phyloP scores from a whole-genome alignment of 2,888 invertebrate genomes.

The Trilocha varians region DNA sequence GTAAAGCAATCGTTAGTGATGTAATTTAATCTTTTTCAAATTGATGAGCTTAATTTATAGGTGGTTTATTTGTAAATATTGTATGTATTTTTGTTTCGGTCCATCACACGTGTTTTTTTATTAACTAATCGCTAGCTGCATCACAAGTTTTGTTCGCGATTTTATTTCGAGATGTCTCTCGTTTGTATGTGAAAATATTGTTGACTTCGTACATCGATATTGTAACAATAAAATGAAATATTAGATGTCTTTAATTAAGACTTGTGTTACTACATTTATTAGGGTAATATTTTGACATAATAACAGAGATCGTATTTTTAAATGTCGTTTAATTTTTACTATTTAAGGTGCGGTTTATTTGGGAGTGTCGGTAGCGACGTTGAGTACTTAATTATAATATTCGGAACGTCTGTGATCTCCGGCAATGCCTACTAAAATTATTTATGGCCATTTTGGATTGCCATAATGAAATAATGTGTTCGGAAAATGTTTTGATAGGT shows the following conservation, averaged over 20 bases:
- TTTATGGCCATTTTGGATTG: conserved; percentile 29
- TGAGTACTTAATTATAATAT: conserved; percentile 28
- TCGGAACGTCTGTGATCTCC: conserved; percentile 41
- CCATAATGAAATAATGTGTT: conserved; percentile 24
- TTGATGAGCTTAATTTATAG: conserved; percentile 63
- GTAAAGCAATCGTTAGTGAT: conserved; percentile 47
- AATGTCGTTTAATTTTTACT: background rate
- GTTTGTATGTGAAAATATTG: background rate
- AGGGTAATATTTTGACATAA: background rate
- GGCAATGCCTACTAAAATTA: conserved; percentile 19
- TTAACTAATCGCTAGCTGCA: conserved; percentile 25
- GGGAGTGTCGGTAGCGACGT: conserved; percentile 6
- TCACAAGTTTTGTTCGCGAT: conserved; percentile 15
- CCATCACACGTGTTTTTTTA: conserved; percentile 34
- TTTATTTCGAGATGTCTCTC: conserved; percentile 1
- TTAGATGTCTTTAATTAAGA: background rate
- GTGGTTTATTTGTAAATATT: conserved; percentile 65
- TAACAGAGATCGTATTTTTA: background rate
- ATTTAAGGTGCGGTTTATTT: background rate
- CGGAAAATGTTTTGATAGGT: background rate
- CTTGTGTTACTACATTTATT: background rate
- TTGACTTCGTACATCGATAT: background rate
- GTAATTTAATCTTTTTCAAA: conserved; percentile 52
- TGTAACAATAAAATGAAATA: background rate
- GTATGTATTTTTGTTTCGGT: conserved; percentile 52